Conservation (phyloP, 2,113 vertebrate genomes). For the Chlamydotis undulata region DNA sequence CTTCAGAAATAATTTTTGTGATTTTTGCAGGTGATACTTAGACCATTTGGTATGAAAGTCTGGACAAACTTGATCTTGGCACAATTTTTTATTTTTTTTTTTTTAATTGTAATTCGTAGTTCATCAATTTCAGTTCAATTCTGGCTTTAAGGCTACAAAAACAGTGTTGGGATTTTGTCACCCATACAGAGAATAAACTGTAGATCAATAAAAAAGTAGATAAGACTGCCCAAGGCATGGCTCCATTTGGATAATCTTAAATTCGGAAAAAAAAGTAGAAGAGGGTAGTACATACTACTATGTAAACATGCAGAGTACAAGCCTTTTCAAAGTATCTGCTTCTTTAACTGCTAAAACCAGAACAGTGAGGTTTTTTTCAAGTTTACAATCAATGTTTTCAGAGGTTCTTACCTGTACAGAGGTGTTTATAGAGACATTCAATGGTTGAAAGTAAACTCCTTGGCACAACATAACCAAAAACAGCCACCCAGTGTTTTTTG, state of each 20-base stretch:
- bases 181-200: not conserved
- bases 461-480: constrained; percentile 86
- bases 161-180: not conserved
- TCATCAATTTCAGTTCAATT: not conserved
- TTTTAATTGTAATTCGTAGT: not conserved
- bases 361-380: not conserved
- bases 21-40: not conserved
- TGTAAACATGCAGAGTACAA: not conserved
- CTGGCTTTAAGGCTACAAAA: not conserved
- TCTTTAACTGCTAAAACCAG: not conserved
- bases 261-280: not conserved
- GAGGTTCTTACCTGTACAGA: constrained; percentile 79
- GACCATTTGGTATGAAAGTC: not conserved
- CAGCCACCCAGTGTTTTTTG: constrained; percentile 91
- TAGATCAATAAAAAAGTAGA: not conserved
- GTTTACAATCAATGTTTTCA: not conserved
- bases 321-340: not conserved
- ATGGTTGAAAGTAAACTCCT: constrained; percentile 77
- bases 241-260: not conserved
- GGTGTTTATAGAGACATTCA: constrained; percentile 76
- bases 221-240: not conserved
- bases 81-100: not conserved
- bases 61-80: not conserved
- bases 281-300: not conserved
- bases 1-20: not conserved